Conservation (phyloP, 2,888 invertebrate species). For the Orthonevra nobilis region DNA sequence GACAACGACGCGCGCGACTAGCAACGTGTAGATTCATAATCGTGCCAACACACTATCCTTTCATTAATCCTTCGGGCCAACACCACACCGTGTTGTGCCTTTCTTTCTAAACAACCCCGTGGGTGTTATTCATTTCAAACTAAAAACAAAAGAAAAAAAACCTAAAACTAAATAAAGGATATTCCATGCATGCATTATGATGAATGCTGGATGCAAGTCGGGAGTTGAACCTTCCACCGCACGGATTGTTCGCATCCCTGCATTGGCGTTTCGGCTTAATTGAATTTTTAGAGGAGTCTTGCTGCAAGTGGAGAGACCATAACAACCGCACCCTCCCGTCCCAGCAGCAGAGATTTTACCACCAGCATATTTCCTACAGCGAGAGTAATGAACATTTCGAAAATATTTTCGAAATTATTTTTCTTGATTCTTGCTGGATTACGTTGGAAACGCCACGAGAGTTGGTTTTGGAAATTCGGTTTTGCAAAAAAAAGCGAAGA, state of each 20-base stretch:
- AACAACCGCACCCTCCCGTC: background rate
- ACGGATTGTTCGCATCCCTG: background rate
- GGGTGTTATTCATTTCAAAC: conserved; percentile 15
- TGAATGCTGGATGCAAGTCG: conserved; percentile 15
- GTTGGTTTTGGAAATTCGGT: no score
- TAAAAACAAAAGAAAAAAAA: background rate
- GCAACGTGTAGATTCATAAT: conserved; percentile 28
- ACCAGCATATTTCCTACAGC: no score
- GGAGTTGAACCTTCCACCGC: conserved; percentile 23
- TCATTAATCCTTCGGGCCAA: conserved; percentile 1
- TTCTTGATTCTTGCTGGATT: no score
- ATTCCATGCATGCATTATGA: no score
- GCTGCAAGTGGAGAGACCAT: background rate
- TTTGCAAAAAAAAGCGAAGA: no score
- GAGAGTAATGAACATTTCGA: no score
- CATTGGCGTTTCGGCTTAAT: conserved; percentile 29
- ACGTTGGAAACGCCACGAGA: no score
- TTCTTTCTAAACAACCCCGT: conserved; percentile 2
- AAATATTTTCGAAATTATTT: no score
- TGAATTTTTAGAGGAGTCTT: conserved; percentile 29
- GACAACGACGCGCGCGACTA: background rate
- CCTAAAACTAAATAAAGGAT: no score
- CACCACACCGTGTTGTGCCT: background rate
- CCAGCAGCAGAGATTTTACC: no score
- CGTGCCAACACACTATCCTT: background rate